Base-by-base conservation (phyloP, 2,888 invertebrate genomes). In the Fissipunctia ypsillon region DNA sequence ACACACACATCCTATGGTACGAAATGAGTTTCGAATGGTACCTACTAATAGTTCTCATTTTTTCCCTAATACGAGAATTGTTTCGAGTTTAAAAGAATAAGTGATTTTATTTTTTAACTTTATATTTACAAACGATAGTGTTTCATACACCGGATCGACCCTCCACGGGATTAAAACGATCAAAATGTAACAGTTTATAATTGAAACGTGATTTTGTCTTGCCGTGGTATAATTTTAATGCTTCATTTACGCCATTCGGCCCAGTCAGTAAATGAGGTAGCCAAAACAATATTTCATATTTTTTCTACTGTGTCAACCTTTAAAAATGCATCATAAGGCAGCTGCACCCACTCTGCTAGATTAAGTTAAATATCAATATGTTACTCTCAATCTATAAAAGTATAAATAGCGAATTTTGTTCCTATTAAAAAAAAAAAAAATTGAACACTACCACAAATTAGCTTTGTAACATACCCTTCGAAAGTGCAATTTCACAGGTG, bases 401-500 rank as follows among this genome's bases (percentile, higher is more conserved):
- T 31, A 48, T 19, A 10, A 48, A 64, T 31, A 48, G 2, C 12
- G 35, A 52, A 3, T 25, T 35, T 25, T 6, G n/a, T 31, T 48
- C 9, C 5, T 10, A 7, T 4, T 22, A 22, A 0, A 22, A 25
- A 54, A 25, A 16, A 43, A 12, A 9, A 38, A 4, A 10, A 41
- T 6, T 22, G 16, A 25, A 3, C 22, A 22, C 16, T 64, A 28
- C 10, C n/a, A 38, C 19, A 19, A 41, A 72, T 45, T n/a, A 16
- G 2, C 1, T 25, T 43, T 43, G 16, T 25, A 25, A 0, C 25
- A 25, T 7, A 12, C 14, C 19, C 4, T n/a, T 25, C n/a, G 10
- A 52, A 45, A 60, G 1, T 25, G 19, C 22, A 48, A 41, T 74
- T 66, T 43, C 14, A 31, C 25, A 60, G 60, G 22, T 60, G 60